Conservation (phyloP, 2,113 vertebrate genomes). For the Tachysurus fulvidraco region DNA sequence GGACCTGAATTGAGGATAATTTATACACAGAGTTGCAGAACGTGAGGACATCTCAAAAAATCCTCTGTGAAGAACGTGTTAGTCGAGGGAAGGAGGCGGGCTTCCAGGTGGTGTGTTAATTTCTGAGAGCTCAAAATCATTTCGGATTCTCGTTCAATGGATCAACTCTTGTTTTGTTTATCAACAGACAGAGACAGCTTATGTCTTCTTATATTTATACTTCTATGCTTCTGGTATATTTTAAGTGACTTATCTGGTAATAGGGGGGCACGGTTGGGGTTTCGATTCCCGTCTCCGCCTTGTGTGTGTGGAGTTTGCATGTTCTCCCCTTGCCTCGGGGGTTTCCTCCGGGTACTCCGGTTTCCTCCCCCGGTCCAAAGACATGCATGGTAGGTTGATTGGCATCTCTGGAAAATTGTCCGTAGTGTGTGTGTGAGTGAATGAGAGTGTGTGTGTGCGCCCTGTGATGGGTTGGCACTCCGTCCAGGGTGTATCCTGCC, state of each 20-base stretch:
- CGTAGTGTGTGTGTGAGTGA: no score
- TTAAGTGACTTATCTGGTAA: neutral
- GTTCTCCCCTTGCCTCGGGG: no score
- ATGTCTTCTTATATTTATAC: neutral
- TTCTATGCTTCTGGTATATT: neutral
- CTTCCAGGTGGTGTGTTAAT: neutral
- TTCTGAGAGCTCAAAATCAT: neutral
- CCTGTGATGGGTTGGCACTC: no score
- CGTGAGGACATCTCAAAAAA: neutral
- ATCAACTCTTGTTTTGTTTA: neutral
- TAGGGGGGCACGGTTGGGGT: no score
- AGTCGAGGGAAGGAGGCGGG: neutral
- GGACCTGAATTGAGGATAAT: constrained; percentile 32
- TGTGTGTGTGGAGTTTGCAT: no score
- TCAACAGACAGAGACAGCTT: neutral
- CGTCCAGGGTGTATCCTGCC: no score
- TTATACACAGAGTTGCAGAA: neutral
- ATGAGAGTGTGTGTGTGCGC: no score
- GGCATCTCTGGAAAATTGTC: no score
- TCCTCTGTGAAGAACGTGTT: neutral
- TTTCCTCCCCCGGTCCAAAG: no score
- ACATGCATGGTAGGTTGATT: no score
- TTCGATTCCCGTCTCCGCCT: no score
- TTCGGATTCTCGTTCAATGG: neutral
- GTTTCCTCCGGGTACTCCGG: no score